Evolutionary conservation across 2,797 vertebrate genomes (phyloP).

Genomic region (Leucoraja ocellata): DNA sequence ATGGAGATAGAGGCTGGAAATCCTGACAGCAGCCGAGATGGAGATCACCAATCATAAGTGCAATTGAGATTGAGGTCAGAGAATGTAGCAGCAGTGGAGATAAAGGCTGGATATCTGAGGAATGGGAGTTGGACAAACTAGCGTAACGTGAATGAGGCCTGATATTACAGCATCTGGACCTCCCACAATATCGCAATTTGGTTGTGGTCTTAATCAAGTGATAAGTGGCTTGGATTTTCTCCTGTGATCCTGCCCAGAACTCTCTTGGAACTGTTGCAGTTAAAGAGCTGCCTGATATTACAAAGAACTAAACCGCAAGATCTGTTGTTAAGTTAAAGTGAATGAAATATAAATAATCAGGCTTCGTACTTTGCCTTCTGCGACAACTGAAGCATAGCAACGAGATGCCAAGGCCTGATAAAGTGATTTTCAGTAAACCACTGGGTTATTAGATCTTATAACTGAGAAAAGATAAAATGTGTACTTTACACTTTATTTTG

Average conservation of each 20-base stretch:
- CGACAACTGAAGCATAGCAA: constrained; percentile 3
- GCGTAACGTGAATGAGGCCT: too few species aligned
- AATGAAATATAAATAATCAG: constrained; percentile 26
- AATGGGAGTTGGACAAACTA: too few species aligned
- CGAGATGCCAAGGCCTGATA: constrained; percentile 32
- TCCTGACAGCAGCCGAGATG: too few species aligned
- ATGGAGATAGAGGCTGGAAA: too few species aligned
- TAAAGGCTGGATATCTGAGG: too few species aligned
- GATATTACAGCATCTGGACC: too few species aligned
- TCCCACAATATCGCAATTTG: too few species aligned
- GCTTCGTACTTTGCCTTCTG: constrained; percentile 2
- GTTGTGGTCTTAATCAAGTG: too few species aligned
- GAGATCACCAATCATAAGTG: too few species aligned
- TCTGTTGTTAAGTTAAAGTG: constrained; percentile 25
- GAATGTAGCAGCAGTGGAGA: too few species aligned
- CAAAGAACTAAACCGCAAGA: background rate
- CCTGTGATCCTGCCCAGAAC: background rate
- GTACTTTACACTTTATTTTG: background rate
- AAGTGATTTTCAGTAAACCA: constrained; percentile 31
- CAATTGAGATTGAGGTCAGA: too few species aligned
- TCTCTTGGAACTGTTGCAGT: background rate
- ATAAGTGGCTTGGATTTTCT: background rate
- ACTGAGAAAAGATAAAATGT: constrained; percentile 21
- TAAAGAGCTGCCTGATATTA: constrained; percentile 24
- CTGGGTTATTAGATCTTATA: constrained; percentile 28